Percentiles rank a stretch among this genome's conserved stretches.
Conservation (phyloP, 2,113 vertebrate species). For the Plecturocebus donacophilus region DNA sequence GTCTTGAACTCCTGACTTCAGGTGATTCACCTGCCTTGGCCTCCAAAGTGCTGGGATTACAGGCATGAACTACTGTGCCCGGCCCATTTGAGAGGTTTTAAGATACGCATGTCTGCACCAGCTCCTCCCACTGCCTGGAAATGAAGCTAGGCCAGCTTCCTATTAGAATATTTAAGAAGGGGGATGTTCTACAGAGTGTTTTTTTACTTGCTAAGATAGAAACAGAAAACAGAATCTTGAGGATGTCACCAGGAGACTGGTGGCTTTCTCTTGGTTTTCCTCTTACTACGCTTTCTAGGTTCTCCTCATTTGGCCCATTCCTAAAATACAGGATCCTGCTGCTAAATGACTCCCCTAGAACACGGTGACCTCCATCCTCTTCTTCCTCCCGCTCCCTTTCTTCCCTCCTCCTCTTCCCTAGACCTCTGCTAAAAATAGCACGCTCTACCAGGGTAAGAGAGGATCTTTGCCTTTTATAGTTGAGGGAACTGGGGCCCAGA, state of each 20-base stretch:
- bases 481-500: neutral
- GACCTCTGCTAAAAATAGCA: neutral
- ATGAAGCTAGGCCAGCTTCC: rapidly evolving
- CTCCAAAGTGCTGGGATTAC: too few relatives aligned
- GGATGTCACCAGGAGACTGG: neutral
- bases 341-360: neutral
- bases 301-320: neutral
- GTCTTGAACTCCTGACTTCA: too few relatives aligned
- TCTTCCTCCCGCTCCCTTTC: rapidly evolving
- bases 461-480: neutral
- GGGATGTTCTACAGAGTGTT: rapidly evolving
- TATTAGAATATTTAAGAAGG: neutral
- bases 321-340: neutral
- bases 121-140: neutral
- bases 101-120: rapidly evolving
- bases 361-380: neutral
- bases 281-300: neutral
- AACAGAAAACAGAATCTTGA: neutral
- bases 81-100: neutral
- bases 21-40: too few relatives aligned
- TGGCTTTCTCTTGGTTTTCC: neutral
- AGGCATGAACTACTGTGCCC: too few relatives aligned
- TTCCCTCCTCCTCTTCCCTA: neutral
- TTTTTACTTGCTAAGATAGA: neutral
- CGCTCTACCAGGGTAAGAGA: rapidly evolving